These are phyloP conservation scores for Agonopterix arenella DNA, from an alignment of 2,888 invertebrate genomes.

Conservation along the genomic window DNA sequence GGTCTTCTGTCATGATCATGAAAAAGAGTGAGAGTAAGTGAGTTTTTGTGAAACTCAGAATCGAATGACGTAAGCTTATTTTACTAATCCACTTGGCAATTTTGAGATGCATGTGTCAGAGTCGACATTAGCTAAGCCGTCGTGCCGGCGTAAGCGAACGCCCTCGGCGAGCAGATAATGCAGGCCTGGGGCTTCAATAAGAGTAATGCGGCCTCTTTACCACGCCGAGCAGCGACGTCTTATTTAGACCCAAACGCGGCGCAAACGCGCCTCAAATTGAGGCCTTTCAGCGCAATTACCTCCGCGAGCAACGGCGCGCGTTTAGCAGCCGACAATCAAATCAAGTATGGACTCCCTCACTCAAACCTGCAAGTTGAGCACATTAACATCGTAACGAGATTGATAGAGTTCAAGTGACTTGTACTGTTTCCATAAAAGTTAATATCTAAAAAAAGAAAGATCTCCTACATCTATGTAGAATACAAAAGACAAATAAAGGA, in stretches of 20 bases:
- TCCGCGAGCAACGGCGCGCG: constrained; percentile 39
- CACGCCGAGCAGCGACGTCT: constrained; percentile 64
- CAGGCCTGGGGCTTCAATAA: constrained; percentile 59
- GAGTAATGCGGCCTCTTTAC: constrained; percentile 70
- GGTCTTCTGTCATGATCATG: too few relatives aligned
- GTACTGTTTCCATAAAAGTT: constrained; percentile 3
- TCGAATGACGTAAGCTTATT: neutral
- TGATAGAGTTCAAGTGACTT: constrained; percentile 1
- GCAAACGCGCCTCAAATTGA: constrained; percentile 64
- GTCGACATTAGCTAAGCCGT: constrained; percentile 17
- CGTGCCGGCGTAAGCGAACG: constrained; percentile 38
- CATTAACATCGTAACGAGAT: constrained; percentile 9
- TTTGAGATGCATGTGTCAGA: constrained; percentile 14
- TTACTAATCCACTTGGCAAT: constrained; percentile 7
- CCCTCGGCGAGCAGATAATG: constrained; percentile 59
- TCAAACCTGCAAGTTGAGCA: constrained; percentile 5
- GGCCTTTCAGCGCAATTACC: constrained; percentile 69
- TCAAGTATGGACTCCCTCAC: constrained; percentile 42
- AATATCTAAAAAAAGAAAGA: too few relatives aligned
- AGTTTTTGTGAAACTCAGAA: neutral
- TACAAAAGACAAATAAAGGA: too few relatives aligned
- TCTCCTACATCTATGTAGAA: too few relatives aligned
- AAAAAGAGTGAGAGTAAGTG: too few relatives aligned
- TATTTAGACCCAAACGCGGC: constrained; percentile 66
- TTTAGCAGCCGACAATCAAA: constrained; percentile 59